Evolutionary conservation across 1,140 invertebrate genomes (phyloP).

Genomic region (Grapholita molesta): DNA sequence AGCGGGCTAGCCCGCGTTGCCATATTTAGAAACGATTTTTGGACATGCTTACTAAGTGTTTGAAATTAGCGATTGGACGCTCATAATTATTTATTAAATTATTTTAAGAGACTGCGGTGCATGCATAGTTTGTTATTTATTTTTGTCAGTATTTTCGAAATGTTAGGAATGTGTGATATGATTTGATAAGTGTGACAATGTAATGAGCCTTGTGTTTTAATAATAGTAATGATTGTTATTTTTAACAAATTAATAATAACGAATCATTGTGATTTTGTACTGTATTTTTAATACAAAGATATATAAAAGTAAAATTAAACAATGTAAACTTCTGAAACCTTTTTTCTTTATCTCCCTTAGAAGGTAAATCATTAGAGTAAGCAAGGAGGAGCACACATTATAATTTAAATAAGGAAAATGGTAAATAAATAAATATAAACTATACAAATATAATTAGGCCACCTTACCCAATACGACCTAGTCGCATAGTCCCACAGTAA

Average conservation of each 20-base stretch:
- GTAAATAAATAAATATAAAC: too few species aligned
- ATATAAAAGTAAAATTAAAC: conserved; percentile 36
- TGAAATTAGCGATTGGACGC: conserved; percentile 44
- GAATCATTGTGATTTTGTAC: conserved; percentile 62
- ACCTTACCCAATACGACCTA: too few species aligned
- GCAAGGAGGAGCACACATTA: not conserved
- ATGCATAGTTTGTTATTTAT: conserved; percentile 73
- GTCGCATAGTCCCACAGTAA: too few species aligned
- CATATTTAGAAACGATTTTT: conserved; percentile 58
- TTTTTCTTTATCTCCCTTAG: conserved; percentile 20
- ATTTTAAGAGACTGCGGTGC: conserved; percentile 69
- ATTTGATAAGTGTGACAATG: conserved; percentile 36
- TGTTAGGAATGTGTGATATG: conserved; percentile 41
- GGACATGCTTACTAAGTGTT: conserved; percentile 30
- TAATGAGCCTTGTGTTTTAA: conserved; percentile 45
- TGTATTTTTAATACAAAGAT: conserved; percentile 50
- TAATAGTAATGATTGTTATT: conserved; percentile 46
- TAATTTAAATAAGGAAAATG: too few species aligned
- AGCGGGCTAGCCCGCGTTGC: conserved; percentile 63
- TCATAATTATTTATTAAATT: conserved; percentile 72
- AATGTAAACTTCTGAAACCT: conserved; percentile 38
- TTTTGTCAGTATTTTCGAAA: conserved; percentile 70
- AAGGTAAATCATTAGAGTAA: not conserved
- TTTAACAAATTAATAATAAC: conserved; percentile 47
- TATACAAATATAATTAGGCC: too few species aligned